phyloP scores from a whole-genome alignment of 1,140 invertebrate species.

The Drosophila willistoni region DNA sequence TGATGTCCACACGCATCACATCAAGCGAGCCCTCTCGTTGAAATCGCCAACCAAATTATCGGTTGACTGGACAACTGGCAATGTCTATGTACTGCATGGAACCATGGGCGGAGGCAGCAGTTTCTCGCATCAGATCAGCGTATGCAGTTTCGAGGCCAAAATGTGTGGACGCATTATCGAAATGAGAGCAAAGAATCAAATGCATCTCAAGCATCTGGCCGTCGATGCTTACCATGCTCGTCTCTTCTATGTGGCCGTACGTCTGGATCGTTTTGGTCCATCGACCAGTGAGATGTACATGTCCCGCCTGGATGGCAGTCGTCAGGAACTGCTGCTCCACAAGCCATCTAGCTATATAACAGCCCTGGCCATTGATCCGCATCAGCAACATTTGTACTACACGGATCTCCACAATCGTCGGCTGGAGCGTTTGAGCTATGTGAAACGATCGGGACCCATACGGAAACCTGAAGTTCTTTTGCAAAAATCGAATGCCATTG shows the following conservation, averaged over 20 bases:
- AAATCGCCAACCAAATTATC: slow-evolving; percentile 88
- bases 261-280: slow-evolving; percentile 77
- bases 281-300: slow-evolving; percentile 85
- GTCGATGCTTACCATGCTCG: slow-evolving; percentile 84
- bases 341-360: slow-evolving; percentile 85
- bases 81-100: slow-evolving; percentile 89
- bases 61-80: slow-evolving; percentile 89
- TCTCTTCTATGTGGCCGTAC: slow-evolving; percentile 85
- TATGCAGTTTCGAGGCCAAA: slow-evolving; percentile 85
- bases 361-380: slow-evolving; percentile 87
- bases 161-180: slow-evolving; percentile 86
- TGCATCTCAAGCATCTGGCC: slow-evolving; percentile 84
- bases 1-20: slow-evolving; percentile 50
- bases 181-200: slow-evolving; percentile 68
- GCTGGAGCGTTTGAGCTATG: slow-evolving; percentile 87
- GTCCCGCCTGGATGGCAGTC: slow-evolving; percentile 87
- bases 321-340: slow-evolving; percentile 77
- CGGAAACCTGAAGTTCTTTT: slow-evolving; percentile 84
- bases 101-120: slow-evolving; percentile 83
- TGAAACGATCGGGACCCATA: slow-evolving; percentile 38
- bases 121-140: slow-evolving; percentile 82
- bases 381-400: slow-evolving; percentile 88
- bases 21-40: slow-evolving; percentile 84
- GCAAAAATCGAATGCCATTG: slow-evolving; percentile 82
- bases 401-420: slow-evolving; percentile 86